Evolutionary conservation across 64 coral and sea anemone species (phyloP).

Genomic region (Platygyra sinensis): DNA sequence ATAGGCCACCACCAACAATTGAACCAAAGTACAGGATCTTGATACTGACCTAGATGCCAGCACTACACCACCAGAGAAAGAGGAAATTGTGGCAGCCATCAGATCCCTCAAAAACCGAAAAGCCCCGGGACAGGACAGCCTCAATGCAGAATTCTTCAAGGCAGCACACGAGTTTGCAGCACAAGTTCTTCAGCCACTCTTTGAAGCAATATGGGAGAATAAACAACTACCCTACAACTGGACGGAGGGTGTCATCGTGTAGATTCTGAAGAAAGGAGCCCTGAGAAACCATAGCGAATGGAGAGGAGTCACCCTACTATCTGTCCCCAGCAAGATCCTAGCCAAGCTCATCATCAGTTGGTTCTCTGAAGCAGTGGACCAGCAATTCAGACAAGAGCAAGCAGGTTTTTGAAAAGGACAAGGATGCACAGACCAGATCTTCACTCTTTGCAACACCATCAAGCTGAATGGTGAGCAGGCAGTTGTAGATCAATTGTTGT

Average conservation of each 20-base stretch:
- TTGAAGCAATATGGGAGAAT: background rate
- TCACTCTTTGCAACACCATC: too few species aligned
- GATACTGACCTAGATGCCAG: too few species aligned
- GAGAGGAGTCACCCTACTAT: conserved; percentile 40
- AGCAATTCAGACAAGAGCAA: too few species aligned
- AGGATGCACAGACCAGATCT: too few species aligned
- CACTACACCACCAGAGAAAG: too few species aligned
- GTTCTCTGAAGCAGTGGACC: too few species aligned
- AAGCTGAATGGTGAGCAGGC: too few species aligned
- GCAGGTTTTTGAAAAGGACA: too few species aligned
- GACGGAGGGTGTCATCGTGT: background rate
- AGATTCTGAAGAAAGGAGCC: conserved; percentile 4
- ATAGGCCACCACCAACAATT: background rate
- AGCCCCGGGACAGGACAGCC: too few species aligned
- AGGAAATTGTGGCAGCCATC: too few species aligned
- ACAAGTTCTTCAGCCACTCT: background rate
- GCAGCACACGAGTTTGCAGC: background rate
- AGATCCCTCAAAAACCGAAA: too few species aligned
- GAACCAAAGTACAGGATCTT: background rate
- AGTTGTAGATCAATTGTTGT: too few species aligned
- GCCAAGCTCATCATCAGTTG: conserved; percentile 12
- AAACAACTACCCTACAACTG: background rate
- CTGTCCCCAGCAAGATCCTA: conserved; percentile 42
- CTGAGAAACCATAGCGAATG: conserved; percentile 15
- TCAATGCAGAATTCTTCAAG: background rate